phyloP scores from a whole-genome alignment of 2,797 vertebrate genomes.

The Anolis apletophallus region DNA sequence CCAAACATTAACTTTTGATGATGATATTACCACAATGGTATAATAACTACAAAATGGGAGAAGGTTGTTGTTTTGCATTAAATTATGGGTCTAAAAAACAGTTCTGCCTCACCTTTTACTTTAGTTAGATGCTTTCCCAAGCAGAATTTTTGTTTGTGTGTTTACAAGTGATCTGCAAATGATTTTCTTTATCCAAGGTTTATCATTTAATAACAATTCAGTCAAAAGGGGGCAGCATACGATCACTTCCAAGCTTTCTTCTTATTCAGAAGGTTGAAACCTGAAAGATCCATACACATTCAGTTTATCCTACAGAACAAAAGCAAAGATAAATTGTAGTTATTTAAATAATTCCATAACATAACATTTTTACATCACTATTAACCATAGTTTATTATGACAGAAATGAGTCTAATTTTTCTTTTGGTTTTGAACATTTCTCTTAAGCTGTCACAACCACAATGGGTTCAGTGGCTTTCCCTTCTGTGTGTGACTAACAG shows the following conservation, averaged over 20 bases:
- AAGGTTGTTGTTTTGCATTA: background rate
- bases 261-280: background rate
- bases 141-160: background rate
- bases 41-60: background rate
- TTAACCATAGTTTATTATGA: no score
- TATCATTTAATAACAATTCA: background rate
- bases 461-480: no score
- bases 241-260: background rate
- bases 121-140: background rate
- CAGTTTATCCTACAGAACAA: background rate
- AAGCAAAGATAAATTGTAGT: background rate
- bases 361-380: no score
- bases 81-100: background rate
- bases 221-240: conserved; percentile 25
- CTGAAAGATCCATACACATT: background rate
- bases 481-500: no score
- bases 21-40: background rate
- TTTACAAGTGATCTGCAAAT: background rate
- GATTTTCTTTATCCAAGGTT: background rate
- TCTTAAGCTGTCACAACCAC: no score
- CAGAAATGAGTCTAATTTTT: no score
- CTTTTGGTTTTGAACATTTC: no score
- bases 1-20: background rate
- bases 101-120: background rate
- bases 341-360: background rate